These are phyloP conservation scores for Meles meles DNA, from an alignment of 2,113 vertebrate genomes.

Conservation along the genomic window DNA sequence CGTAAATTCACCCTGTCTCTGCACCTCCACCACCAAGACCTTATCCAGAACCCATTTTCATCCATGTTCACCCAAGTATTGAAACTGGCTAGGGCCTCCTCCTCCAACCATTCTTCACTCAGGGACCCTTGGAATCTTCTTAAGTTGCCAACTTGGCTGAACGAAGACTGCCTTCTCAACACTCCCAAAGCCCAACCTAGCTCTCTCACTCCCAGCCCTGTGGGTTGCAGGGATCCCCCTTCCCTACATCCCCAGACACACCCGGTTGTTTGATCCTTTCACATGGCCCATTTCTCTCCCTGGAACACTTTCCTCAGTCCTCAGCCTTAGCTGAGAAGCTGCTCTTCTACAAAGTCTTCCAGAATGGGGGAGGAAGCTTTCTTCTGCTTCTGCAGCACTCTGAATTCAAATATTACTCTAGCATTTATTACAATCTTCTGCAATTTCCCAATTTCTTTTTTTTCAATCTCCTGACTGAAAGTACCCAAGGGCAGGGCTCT, in stretches of 20 bases:
- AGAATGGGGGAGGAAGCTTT: not conserved
- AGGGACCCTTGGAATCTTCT: not conserved
- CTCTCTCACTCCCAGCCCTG: not conserved
- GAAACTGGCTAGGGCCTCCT: not conserved
- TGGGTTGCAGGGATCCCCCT: not conserved
- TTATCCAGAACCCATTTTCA: not conserved
- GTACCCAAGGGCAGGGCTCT: not conserved
- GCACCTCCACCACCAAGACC: not conserved
- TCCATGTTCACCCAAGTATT: too few relatives aligned
- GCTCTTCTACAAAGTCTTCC: not conserved
- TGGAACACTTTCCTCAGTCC: not conserved
- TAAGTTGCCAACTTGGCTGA: not conserved
- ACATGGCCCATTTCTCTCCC: not conserved
- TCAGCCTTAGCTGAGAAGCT: not conserved
- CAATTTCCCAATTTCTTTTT: not conserved
- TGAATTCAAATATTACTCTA: not conserved
- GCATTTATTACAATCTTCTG: not conserved
- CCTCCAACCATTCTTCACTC: not conserved
- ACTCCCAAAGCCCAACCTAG: accelerated
- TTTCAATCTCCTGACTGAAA: not conserved
- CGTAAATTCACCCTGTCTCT: not conserved
- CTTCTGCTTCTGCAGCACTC: not conserved
- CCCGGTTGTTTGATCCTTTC: not conserved
- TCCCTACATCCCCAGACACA: not conserved
- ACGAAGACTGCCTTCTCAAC: accelerated